Evolutionary conservation across 2,113 vertebrate species (phyloP).

Genomic region (Pseudopipra pipra): DNA sequence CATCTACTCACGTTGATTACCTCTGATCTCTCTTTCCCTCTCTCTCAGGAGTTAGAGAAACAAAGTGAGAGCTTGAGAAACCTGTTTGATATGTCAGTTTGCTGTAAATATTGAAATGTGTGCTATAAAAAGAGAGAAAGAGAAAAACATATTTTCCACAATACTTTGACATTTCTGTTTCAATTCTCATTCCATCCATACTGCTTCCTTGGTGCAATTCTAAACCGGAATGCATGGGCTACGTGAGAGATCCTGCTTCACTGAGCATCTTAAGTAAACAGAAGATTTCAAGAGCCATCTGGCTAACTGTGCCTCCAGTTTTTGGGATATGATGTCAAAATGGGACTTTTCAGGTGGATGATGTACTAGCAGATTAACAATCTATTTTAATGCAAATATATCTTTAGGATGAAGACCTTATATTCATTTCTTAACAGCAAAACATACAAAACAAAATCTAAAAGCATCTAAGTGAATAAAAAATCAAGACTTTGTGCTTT

Average conservation of each 20-base stretch:
- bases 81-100: slow-evolving; percentile 7
- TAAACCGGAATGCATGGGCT: background rate
- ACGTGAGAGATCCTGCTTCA: background rate
- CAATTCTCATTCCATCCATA: slow-evolving; percentile 18
- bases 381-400: background rate
- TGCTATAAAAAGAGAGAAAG: background rate
- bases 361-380: background rate
- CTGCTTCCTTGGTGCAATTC: background rate
- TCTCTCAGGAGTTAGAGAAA: background rate
- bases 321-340: slow-evolving; percentile 6
- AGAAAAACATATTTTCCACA: background rate
- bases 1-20: background rate
- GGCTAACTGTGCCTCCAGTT: background rate
- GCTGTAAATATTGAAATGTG: slow-evolving; percentile 40
- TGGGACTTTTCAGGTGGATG: background rate
- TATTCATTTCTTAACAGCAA: background rate
- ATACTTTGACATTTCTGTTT: slow-evolving; percentile 41
- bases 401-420: background rate
- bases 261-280: slow-evolving; percentile 28
- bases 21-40: background rate
- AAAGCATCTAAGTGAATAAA: background rate
- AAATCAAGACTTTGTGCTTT: background rate
- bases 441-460: background rate
- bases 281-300: slow-evolving; percentile 50
- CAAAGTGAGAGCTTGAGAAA: background rate